These are phyloP conservation scores for Troides oblongomaculatus DNA, from an alignment of 2,888 invertebrate species.

Conservation along the genomic window DNA sequence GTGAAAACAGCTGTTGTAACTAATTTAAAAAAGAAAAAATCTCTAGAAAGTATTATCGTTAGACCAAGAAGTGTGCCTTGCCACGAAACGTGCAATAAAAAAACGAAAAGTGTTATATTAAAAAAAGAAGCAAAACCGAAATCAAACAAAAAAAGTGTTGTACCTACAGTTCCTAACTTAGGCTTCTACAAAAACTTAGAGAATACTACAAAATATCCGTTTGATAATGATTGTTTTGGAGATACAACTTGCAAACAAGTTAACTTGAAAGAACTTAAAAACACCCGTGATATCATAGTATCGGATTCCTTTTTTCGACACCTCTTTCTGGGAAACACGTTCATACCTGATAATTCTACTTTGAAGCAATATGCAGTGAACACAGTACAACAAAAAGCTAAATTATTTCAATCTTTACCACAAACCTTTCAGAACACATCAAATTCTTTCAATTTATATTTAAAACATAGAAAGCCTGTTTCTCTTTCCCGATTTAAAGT, in stretches of 20 bases:
- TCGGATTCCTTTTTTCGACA: constrained; percentile 86
- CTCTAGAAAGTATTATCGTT: constrained; percentile 52
- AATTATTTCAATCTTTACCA: constrained; percentile 82
- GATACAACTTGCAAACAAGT: constrained; percentile 45
- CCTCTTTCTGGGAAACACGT: constrained; percentile 81
- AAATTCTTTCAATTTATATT: constrained; percentile 83
- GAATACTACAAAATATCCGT: constrained; percentile 62
- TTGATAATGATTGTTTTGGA: constrained; percentile 55
- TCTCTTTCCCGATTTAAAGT: constrained; percentile 85
- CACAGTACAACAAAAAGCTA: constrained; percentile 84
- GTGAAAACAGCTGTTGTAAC: constrained; percentile 66
- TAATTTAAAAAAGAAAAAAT: constrained; percentile 67
- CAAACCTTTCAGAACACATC: constrained; percentile 68
- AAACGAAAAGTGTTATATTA: constrained; percentile 48
- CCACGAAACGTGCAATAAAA: constrained; percentile 63
- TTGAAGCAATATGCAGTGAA: constrained; percentile 68
- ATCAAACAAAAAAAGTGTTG: constrained; percentile 42
- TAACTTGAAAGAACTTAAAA: constrained; percentile 72
- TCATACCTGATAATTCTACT: constrained; percentile 44
- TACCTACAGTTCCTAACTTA: constrained; percentile 29
- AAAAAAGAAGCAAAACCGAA: constrained; percentile 52
- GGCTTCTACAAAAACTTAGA: constrained; percentile 36
- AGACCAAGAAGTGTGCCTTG: constrained; percentile 62
- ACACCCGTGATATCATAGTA: constrained; percentile 80
- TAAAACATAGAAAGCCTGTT: constrained; percentile 85